phyloP scores from a whole-genome alignment of 2,113 vertebrate species.

The Tympanuchus pallidicinctus region DNA sequence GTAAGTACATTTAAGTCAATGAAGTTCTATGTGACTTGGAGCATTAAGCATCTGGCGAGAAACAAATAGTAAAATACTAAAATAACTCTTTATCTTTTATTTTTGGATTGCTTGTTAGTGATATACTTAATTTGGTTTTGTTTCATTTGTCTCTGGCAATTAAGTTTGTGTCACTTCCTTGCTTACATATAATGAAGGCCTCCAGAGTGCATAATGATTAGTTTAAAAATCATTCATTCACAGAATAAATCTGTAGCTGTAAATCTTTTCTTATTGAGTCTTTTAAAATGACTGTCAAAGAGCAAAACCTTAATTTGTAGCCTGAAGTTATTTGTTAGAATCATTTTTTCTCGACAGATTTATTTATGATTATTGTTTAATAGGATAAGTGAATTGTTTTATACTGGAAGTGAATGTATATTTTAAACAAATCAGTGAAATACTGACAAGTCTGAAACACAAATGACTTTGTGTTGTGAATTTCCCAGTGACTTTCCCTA shows the following conservation, averaged over 20 bases:
- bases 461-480: not conserved
- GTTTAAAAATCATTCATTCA: not conserved
- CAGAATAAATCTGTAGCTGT: not conserved
- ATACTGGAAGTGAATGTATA: not conserved
- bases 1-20: not conserved
- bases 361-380: not conserved
- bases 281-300: not conserved
- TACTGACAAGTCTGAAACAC: not conserved
- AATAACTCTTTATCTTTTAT: not conserved
- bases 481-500: not conserved
- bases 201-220: not conserved
- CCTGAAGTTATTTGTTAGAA: not conserved
- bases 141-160: not conserved
- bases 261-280: not conserved
- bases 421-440: not conserved
- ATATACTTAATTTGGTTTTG: not conserved
- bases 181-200: not conserved
- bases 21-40: not conserved
- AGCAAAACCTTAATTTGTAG: not conserved
- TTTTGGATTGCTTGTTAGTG: conserved; percentile 30
- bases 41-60: not conserved
- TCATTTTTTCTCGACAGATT: not conserved
- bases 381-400: not conserved
- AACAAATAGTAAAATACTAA: not conserved
- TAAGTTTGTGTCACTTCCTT: not conserved